Conservation (phyloP, 1,140 invertebrate species). For the Hyles vespertilio region DNA sequence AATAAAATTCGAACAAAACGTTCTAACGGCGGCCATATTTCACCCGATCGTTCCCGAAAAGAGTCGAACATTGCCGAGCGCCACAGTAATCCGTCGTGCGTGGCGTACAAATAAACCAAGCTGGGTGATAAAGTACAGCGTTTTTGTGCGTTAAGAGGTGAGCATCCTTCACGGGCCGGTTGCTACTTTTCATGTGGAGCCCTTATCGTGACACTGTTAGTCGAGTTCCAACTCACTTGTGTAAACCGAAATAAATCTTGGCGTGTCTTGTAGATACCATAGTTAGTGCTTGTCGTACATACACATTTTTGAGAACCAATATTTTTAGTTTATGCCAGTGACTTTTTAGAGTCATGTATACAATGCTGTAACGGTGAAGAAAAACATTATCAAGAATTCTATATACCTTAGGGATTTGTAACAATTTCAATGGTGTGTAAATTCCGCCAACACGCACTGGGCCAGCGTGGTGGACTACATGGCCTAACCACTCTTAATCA, state of each 20-base stretch:
- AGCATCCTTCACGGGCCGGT: conserved; percentile 28
- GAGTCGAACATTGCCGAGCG: conserved; percentile 7
- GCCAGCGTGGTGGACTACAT: too few relatives aligned
- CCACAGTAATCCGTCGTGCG: background rate
- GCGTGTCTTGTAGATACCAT: conserved; percentile 14
- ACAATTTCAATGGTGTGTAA: too few relatives aligned
- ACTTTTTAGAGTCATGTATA: too few relatives aligned
- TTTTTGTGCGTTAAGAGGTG: conserved; percentile 25
- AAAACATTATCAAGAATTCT: too few relatives aligned
- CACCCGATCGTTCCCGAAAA: background rate
- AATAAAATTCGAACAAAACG: too few relatives aligned
- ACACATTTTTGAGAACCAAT: too few relatives aligned
- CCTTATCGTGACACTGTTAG: conserved; percentile 17
- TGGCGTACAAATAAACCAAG: conserved; percentile 7
- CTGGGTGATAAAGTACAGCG: conserved; percentile 25
- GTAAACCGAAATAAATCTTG: conserved; percentile 32
- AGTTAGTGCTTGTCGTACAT: too few relatives aligned
- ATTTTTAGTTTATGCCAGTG: too few relatives aligned
- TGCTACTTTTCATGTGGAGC: conserved; percentile 32
- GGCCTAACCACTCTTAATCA: too few relatives aligned
- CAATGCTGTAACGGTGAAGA: too few relatives aligned
- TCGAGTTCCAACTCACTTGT: conserved; percentile 18
- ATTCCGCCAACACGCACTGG: too few relatives aligned
- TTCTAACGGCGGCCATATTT: background rate
- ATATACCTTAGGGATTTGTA: too few relatives aligned